Percentiles rank a stretch among this genome's conserved stretches.
Conservation (phyloP, 2,797 vertebrate species). For the Sebastes oblongus region DNA sequence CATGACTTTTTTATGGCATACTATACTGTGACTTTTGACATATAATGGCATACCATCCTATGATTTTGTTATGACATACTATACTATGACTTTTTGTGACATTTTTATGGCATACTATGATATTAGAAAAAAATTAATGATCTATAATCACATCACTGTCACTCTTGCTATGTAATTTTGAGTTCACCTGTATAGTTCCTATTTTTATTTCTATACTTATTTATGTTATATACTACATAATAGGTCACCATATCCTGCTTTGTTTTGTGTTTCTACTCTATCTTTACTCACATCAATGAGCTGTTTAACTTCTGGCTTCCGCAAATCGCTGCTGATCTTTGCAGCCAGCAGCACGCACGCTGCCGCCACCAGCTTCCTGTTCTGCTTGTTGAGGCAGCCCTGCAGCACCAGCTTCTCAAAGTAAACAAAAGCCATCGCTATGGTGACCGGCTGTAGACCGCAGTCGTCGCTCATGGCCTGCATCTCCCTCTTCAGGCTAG, state of each 20-base stretch:
- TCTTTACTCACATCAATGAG: slow-evolving; percentile 91
- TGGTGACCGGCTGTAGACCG: slow-evolving; percentile 91
- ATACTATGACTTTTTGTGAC: background rate
- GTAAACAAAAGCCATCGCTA: slow-evolving; percentile 96
- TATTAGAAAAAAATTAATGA: too few relatives aligned
- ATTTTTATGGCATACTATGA: too few relatives aligned
- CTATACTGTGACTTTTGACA: background rate
- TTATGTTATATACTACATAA: background rate
- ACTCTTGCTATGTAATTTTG: too few relatives aligned
- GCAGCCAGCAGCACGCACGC: slow-evolving; percentile 95
- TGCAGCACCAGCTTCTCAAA: slow-evolving; percentile 98
- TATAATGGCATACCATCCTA: too few relatives aligned
- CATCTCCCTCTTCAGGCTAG: slow-evolving; percentile 96
- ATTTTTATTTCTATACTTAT: too few relatives aligned
- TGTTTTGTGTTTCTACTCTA: background rate
- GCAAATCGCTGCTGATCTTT: slow-evolving; percentile 98
- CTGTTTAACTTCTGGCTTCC: slow-evolving; percentile 93
- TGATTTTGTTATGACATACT: too few relatives aligned
- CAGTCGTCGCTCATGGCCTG: slow-evolving; percentile 91
- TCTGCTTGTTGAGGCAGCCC: slow-evolving; percentile 96
- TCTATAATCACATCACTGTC: too few relatives aligned
- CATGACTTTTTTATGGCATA: background rate
- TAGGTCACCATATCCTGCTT: background rate
- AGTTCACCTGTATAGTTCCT: too few relatives aligned
- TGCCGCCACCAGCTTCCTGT: slow-evolving; percentile 95